phyloP scores from a whole-genome alignment of 2,113 vertebrate species.

The Microcebus murinus region DNA sequence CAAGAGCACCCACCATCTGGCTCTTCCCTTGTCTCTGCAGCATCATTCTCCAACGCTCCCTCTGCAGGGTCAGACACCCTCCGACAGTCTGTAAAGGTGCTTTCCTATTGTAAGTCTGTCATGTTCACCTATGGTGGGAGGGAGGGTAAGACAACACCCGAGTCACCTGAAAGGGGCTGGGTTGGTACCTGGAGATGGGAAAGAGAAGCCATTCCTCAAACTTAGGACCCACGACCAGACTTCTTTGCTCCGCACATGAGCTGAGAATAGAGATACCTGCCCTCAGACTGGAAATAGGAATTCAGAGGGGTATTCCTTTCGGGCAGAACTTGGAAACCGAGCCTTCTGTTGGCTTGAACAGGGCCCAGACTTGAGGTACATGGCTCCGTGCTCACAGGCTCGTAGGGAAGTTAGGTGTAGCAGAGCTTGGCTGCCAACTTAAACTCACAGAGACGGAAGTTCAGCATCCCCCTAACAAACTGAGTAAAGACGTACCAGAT shows the following conservation, averaged over 20 bases:
- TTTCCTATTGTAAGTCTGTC: background rate
- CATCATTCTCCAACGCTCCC: background rate
- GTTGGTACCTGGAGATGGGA: background rate
- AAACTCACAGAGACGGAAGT: background rate
- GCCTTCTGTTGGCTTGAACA: background rate
- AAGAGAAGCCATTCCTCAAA: background rate
- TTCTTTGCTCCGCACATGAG: background rate
- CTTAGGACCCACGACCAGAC: background rate
- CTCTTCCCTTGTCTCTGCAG: background rate
- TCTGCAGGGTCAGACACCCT: background rate
- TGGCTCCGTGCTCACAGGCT: background rate
- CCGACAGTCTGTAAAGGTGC: accelerated
- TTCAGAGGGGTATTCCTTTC: background rate
- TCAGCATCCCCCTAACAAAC: background rate
- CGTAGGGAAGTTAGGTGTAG: background rate
- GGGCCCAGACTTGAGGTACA: background rate
- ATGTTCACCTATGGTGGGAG: background rate
- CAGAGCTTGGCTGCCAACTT: background rate
- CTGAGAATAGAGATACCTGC: background rate
- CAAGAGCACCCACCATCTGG: background rate
- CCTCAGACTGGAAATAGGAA: background rate
- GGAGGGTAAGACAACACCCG: background rate
- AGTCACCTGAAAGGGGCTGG: background rate
- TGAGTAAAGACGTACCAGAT: background rate
- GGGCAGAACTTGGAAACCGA: background rate